These are phyloP conservation scores for Bostrychus sinensis DNA, from an alignment of 2,113 vertebrate species.

Conservation along the genomic window DNA sequence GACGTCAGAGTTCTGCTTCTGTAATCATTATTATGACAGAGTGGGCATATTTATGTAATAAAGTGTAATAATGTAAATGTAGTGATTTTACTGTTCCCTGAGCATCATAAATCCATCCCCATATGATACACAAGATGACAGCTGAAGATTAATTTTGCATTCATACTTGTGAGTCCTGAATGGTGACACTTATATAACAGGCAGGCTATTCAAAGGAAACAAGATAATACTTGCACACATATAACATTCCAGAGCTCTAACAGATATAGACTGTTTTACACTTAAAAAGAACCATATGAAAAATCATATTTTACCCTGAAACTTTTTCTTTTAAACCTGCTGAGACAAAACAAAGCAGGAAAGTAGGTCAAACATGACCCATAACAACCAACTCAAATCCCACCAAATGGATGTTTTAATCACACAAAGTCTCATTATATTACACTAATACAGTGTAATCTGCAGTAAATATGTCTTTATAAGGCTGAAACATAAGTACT, in stretches of 20 bases:
- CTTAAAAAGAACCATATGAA: neutral
- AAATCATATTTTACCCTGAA: neutral
- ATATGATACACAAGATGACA: constrained; percentile 1
- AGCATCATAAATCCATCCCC: neutral
- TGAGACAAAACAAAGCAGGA: constrained; percentile 18
- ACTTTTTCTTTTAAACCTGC: neutral
- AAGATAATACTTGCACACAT: neutral
- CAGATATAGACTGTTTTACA: neutral
- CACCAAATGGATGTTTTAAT: neutral
- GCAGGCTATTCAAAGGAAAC: constrained; percentile 26
- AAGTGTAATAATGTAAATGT: too few species aligned
- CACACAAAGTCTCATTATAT: neutral
- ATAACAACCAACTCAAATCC: constrained; percentile 1
- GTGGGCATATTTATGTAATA: too few species aligned
- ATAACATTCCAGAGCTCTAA: neutral
- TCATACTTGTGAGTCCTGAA: constrained; percentile 12
- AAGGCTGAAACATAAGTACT: neutral
- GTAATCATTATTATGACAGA: too few species aligned
- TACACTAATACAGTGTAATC: neutral
- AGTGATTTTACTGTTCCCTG: neutral
- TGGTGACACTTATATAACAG: constrained; percentile 53
- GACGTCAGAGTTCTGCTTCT: too few species aligned
- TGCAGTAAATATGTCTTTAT: neutral
- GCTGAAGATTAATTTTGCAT: constrained; percentile 36
- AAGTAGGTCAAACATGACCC: constrained; percentile 36